Evolutionary conservation across 2,113 vertebrate species (phyloP), one percentile per base, ranked within the genome.

Genomic region (Hylia prasina): DNA sequence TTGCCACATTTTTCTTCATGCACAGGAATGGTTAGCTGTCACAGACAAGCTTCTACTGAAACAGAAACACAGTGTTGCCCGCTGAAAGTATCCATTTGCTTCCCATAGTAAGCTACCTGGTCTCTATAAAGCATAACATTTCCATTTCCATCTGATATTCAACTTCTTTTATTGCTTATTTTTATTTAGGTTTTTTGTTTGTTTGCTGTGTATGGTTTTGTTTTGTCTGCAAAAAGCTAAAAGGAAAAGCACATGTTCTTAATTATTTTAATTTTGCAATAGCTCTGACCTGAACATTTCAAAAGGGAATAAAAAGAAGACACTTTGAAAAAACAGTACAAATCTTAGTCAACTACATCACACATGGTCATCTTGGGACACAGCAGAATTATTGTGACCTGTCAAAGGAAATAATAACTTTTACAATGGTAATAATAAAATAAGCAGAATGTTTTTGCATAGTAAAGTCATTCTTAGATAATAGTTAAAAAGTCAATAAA

Each of bases 181-280:
- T 9, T 44, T 11, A 10, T 24, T 61, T 54, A 3, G 1, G 0
- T 6, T 33, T 23, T 37, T 16, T 24, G 1, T 42, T 18, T 45
- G 10, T 17, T 53, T 25, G 11, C 13, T 51, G 8, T 13, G 5
- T 19, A 2, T 40, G 4, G 8, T 28, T 30, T 58, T n/a, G 30
- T 24, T 18, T 9, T 22, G 10, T 40, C 60, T 56, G 15, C 4
- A 35, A 70, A 79, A 86, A 68, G 4, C 2, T 40, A 71, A 86
- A 79, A 66, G 4, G 6, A 35, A 56, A 61, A 47, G 1, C 1
- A 12, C 4, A 13, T 13, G 1, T 3, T 56, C 3, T 39, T 92
- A 33, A 69, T 65, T 22, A 5, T 22, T 83, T 85, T 56, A 65
- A 35, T 71, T 44, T 20, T 57, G 22, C 9, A 33, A 6, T 17